Conservation (phyloP, 2,797 vertebrate genomes). For the Cetoscarus ocellatus region DNA sequence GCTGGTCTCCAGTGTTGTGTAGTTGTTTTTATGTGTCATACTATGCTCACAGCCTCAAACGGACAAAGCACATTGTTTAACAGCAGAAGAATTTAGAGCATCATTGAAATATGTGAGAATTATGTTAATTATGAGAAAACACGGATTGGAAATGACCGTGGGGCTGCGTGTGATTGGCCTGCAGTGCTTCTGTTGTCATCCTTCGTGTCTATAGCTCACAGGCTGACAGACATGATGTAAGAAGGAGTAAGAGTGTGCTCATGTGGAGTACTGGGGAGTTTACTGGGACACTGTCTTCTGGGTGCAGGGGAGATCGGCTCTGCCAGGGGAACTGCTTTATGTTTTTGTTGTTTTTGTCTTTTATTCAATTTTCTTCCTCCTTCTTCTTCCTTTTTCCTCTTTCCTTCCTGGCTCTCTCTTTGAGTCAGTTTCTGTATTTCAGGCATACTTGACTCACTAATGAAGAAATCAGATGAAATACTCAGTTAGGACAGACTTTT, state of each 20-base stretch:
- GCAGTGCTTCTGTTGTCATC: slow-evolving; percentile 76
- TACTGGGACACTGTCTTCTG: slow-evolving; percentile 68
- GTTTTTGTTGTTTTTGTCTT: slow-evolving; percentile 15
- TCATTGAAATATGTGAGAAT: slow-evolving; percentile 72
- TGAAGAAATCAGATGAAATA: slow-evolving; percentile 67
- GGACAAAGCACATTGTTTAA: slow-evolving; percentile 79
- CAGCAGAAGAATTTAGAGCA: slow-evolving; percentile 69
- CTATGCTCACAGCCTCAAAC: slow-evolving; percentile 67
- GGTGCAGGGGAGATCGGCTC: slow-evolving; percentile 46
- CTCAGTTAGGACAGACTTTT: slow-evolving; percentile 15
- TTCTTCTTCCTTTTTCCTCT: slow-evolving; percentile 18
- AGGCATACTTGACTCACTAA: slow-evolving; percentile 35
- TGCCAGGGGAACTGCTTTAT: slow-evolving; percentile 56
- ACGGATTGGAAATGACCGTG: slow-evolving; percentile 66
- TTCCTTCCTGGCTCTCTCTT: slow-evolving; percentile 50
- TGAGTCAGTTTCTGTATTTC: slow-evolving; percentile 23
- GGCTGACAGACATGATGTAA: slow-evolving; percentile 84
- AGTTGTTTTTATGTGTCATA: slow-evolving; percentile 71
- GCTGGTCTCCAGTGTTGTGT: slow-evolving; percentile 67
- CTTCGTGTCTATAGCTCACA: slow-evolving; percentile 76
- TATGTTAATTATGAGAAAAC: slow-evolving; percentile 79
- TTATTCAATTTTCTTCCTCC: slow-evolving; percentile 9
- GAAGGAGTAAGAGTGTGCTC: slow-evolving; percentile 73
- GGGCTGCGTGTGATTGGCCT: slow-evolving; percentile 75
- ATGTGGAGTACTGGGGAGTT: slow-evolving; percentile 65